Evolutionary conservation across 2,888 invertebrate genomes (phyloP).

Genomic region (Athrips mouffetella): DNA sequence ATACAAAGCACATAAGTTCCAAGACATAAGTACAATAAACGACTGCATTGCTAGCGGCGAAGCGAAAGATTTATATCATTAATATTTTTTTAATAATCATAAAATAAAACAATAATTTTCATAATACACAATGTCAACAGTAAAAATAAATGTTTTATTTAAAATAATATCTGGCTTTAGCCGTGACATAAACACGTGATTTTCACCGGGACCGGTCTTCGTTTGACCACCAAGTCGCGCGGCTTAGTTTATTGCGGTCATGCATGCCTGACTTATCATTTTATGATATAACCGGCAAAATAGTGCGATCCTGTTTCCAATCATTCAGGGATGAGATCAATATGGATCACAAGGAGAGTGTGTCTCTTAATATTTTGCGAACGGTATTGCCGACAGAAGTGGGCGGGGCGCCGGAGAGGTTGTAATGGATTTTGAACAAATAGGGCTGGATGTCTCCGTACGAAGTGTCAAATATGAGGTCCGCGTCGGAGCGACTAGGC

Average conservation of each 20-base stretch:
- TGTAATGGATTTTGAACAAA: conserved; percentile 93
- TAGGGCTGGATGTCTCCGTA: conserved; percentile 98
- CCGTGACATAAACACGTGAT: not conserved
- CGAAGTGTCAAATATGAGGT: conserved; percentile 95
- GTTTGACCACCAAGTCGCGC: not conserved
- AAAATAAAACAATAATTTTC: conserved; percentile 10
- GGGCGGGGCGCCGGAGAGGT: conserved; percentile 86
- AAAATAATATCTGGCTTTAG: conserved; percentile 4
- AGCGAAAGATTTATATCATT: conserved; percentile 8
- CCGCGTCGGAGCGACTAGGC: conserved; percentile 94
- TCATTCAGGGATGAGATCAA: conserved; percentile 18
- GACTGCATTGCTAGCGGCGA: conserved; percentile 13
- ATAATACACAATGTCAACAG: conserved; percentile 12
- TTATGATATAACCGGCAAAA: not conserved
- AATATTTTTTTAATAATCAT: not conserved
- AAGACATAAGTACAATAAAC: conserved; percentile 22
- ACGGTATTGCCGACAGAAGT: conserved; percentile 92
- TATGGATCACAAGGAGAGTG: conserved; percentile 84
- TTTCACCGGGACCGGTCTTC: not conserved
- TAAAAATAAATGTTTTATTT: conserved; percentile 2
- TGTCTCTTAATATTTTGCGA: conserved; percentile 93
- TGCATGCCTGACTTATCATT: not conserved
- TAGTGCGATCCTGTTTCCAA: not conserved
- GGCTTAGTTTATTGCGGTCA: not conserved
- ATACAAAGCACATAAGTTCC: conserved; percentile 37